Conservation (phyloP, 2,888 invertebrate genomes). For the Drepana falcataria region DNA sequence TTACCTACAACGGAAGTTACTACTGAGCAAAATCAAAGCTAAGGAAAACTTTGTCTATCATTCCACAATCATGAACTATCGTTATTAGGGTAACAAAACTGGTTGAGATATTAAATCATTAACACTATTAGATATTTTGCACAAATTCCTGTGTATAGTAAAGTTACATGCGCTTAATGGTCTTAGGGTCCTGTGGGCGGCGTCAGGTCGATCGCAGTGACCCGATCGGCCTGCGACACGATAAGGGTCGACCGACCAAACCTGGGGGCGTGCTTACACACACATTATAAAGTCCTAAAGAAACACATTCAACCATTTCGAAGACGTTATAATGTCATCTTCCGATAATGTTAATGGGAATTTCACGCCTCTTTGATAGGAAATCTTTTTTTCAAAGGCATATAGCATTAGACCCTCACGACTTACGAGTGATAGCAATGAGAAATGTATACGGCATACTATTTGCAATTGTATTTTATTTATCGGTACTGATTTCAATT, state of each 20-base stretch:
- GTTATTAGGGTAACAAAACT: too few species aligned
- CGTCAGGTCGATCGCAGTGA: constrained; percentile 22
- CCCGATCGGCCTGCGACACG: constrained; percentile 27
- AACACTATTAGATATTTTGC: too few species aligned
- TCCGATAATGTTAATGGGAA: constrained; percentile 29
- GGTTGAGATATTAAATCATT: too few species aligned
- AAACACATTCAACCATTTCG: constrained; percentile 33
- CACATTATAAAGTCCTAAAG: constrained; percentile 47
- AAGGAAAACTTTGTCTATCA: too few species aligned
- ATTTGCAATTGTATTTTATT: constrained; percentile 1
- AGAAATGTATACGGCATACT: constrained; percentile 8
- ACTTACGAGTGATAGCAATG: background rate
- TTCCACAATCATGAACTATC: too few species aligned
- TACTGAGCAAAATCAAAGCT: too few species aligned
- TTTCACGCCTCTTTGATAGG: constrained; percentile 20
- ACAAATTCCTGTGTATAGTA: background rate
- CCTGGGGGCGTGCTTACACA: constrained; percentile 36
- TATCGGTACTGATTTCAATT: constrained; percentile 10
- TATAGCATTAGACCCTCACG: constrained; percentile 1
- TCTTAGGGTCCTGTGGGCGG: constrained; percentile 27
- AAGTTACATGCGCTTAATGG: constrained; percentile 11
- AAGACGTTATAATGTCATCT: constrained; percentile 21
- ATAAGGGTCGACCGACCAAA: constrained; percentile 45
- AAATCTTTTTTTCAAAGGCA: background rate
- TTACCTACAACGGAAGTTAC: too few species aligned